These are phyloP conservation scores for Myotis myotis DNA, from an alignment of 2,797 vertebrate genomes.

Conservation along the genomic window DNA sequence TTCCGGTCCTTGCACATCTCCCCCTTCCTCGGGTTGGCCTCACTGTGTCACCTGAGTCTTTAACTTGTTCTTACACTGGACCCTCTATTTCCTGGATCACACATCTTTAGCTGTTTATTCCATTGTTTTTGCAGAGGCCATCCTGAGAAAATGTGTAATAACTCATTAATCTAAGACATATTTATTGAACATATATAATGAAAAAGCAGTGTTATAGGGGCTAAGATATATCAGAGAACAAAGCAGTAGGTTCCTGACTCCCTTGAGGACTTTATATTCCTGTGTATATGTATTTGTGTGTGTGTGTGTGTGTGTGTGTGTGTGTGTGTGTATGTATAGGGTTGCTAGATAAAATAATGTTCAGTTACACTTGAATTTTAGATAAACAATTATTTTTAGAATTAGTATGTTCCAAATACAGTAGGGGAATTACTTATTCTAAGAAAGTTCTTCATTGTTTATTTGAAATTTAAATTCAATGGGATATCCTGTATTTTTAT, in stretches of 20 bases:
- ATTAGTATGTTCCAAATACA: background rate
- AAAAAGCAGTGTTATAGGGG: background rate
- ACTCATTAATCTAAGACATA: background rate
- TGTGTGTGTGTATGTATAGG: too few species aligned
- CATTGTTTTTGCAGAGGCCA: background rate
- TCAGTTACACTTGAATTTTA: background rate
- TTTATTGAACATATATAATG: background rate
- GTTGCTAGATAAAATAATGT: background rate
- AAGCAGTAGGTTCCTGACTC: background rate
- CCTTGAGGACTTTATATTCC: background rate
- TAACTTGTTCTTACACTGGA: background rate
- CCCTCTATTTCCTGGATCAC: background rate
- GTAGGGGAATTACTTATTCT: background rate
- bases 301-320: too few species aligned
- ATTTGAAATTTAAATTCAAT: background rate
- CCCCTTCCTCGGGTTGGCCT: background rate
- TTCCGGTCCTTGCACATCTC: rapidly evolving
- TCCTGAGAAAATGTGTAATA: background rate
- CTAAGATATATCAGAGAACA: background rate
- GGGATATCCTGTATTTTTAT: background rate
- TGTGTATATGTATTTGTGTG: background rate
- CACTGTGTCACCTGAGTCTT: background rate
- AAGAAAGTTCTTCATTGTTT: background rate
- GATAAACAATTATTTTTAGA: background rate
- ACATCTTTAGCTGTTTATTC: background rate